A percentile compares a stretch with the other conserved stretches of the same genome.
phyloP scores from a whole-genome alignment of 23 tunicate species.

The Clavelina lepadiformis region DNA sequence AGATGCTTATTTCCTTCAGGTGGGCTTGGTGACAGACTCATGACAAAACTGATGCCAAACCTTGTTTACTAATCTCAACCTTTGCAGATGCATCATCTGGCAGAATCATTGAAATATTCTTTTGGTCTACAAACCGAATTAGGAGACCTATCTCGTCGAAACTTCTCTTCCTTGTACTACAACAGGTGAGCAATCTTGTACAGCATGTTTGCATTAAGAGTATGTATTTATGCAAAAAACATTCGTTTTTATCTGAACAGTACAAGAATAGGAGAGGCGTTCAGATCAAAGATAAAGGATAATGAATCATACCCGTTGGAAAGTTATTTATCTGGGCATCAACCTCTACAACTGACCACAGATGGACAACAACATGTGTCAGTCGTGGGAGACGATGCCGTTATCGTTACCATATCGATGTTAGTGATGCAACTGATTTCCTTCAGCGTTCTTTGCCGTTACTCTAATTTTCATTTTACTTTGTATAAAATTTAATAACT shows the following conservation, averaged over 20 bases:
- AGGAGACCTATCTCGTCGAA: slow-evolving; percentile 9
- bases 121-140: background rate
- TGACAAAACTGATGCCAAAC: too few species aligned
- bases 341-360: slow-evolving; percentile 44
- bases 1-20: slow-evolving; percentile 19
- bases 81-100: slow-evolving; percentile 21
- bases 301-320: slow-evolving; percentile 11
- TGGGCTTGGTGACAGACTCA: too few species aligned
- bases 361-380: slow-evolving; percentile 56
- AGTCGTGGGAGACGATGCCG: slow-evolving; percentile 62
- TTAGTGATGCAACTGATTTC: too few species aligned
- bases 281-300: slow-evolving; percentile 26
- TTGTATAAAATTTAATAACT: too few species aligned
- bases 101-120: slow-evolving; percentile 13
- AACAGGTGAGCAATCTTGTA: too few species aligned
- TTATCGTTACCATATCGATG: slow-evolving; percentile 50
- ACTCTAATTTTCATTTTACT: too few species aligned
- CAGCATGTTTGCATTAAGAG: background rate
- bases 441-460: too few species aligned
- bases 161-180: slow-evolving; percentile 13
- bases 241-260: background rate
- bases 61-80: too few species aligned
- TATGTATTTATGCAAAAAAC: too few species aligned
- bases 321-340: slow-evolving; percentile 36
- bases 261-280: slow-evolving; percentile 1